Percentiles rank a stretch among this genome's conserved stretches.
Conservation (phyloP, 2,113 vertebrate genomes). For the Hoplias malabaricus region DNA sequence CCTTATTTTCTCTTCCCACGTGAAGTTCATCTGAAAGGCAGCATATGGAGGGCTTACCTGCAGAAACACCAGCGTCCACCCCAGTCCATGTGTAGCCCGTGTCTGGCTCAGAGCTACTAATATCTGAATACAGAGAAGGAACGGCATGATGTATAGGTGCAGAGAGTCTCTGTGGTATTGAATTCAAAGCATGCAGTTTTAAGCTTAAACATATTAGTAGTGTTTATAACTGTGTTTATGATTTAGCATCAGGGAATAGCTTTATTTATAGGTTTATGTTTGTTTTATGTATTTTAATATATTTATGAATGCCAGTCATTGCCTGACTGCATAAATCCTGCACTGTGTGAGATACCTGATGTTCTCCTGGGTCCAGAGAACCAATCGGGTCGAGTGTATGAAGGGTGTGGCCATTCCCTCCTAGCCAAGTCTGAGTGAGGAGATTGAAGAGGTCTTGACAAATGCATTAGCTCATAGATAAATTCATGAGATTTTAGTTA, state of each 20-base stretch:
- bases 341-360: conserved; percentile 67
- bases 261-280: not conserved
- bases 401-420: conserved; percentile 71
- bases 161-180: not conserved
- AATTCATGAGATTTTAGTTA: not conserved
- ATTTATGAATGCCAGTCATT: not conserved
- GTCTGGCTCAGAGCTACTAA: conserved; percentile 67
- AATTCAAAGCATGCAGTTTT: not conserved
- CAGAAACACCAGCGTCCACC: conserved; percentile 55
- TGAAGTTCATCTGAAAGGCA: not conserved
- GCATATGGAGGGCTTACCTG: conserved; percentile 66
- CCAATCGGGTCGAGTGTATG: conserved; percentile 70
- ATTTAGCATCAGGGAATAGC: too few relatives aligned
- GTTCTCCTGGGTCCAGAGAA: conserved; percentile 68
- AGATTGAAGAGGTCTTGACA: conserved; percentile 63
- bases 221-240: not conserved
- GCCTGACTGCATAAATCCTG: not conserved
- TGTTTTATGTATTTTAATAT: not conserved
- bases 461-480: conserved; percentile 39
- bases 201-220: not conserved
- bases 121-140: conserved; percentile 68
- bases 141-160: not conserved
- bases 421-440: conserved; percentile 70
- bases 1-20: not conserved
- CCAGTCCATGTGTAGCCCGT: conserved; percentile 72